A percentile compares a stretch with the other conserved stretches of the same genome.
These are phyloP conservation scores for Cydia splendana DNA, from an alignment of 1,140 invertebrate species.

Conservation along the genomic window DNA sequence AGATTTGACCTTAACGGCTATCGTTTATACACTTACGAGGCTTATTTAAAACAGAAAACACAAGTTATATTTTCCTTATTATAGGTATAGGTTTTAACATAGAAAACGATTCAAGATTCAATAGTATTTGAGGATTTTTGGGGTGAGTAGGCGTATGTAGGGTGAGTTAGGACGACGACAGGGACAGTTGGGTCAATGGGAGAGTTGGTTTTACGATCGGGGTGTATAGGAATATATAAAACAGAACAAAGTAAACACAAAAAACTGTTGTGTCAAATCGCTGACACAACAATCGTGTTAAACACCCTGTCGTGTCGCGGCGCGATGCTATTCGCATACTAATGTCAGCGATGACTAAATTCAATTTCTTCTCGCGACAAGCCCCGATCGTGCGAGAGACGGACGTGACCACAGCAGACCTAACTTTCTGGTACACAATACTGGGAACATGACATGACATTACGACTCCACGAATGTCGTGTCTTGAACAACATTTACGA, in stretches of 20 bases:
- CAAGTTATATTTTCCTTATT: too few species aligned
- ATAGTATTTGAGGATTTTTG: too few species aligned
- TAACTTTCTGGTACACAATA: constrained; percentile 19
- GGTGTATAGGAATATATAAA: background rate
- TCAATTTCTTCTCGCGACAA: constrained; percentile 32
- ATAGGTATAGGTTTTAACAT: too few species aligned
- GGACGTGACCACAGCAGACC: constrained; percentile 12
- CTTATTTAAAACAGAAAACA: too few species aligned
- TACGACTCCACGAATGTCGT: constrained; percentile 47
- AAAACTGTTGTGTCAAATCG: constrained; percentile 1
- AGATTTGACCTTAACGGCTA: too few species aligned
- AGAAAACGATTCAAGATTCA: too few species aligned
- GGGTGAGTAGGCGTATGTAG: too few species aligned
- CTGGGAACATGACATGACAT: constrained; percentile 53
- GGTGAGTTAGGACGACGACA: too few species aligned
- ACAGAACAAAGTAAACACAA: background rate
- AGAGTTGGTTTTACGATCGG: too few species aligned
- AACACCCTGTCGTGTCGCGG: constrained; percentile 6
- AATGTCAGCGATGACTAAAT: constrained; percentile 26
- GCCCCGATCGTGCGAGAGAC: constrained; percentile 23
- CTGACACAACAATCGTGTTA: constrained; percentile 19
- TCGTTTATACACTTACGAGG: too few species aligned
- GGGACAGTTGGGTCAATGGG: too few species aligned
- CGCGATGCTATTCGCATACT: constrained; percentile 22
- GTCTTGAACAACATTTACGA: constrained; percentile 33